Evolutionary conservation across 2,797 vertebrate species (phyloP).

Genomic region (Stomatorhinus walkeri): DNA sequence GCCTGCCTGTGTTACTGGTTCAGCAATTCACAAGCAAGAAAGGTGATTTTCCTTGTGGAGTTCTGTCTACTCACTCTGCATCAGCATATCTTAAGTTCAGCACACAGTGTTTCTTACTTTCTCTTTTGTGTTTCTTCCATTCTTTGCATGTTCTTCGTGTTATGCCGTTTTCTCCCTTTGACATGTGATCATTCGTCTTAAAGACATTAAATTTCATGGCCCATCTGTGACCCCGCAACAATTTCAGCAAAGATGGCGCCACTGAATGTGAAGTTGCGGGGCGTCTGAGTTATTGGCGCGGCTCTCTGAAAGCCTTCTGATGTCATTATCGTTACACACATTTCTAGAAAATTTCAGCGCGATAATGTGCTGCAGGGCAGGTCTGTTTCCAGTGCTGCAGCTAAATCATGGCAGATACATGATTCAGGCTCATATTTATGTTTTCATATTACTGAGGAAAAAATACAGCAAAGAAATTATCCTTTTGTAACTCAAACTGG

Average conservation of each 20-base stretch:
- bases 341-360: not conserved
- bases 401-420: not conserved
- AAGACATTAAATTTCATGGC: slow-evolving; percentile 10
- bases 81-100: no score
- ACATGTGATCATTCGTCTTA: not conserved
- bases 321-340: not conserved
- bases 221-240: slow-evolving; percentile 2
- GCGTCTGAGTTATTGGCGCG: not conserved
- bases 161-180: not conserved
- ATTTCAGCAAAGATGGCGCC: slow-evolving; percentile 3
- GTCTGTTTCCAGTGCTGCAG: not conserved
- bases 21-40: no score
- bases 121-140: not conserved
- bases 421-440: not conserved
- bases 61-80: no score
- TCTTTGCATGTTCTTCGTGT: not conserved
- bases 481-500: not conserved
- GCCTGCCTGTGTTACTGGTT: no score
- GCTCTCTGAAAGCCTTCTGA: slow-evolving; percentile 5
- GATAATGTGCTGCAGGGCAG: not conserved
- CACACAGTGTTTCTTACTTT: no score
- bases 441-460: not conserved
- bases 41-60: no score
- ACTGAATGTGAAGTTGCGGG: not conserved
- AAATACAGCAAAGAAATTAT: not conserved